Base-by-base conservation (phyloP, 1,140 invertebrate genomes). In the Parasteatoda tepidariorum region DNA sequence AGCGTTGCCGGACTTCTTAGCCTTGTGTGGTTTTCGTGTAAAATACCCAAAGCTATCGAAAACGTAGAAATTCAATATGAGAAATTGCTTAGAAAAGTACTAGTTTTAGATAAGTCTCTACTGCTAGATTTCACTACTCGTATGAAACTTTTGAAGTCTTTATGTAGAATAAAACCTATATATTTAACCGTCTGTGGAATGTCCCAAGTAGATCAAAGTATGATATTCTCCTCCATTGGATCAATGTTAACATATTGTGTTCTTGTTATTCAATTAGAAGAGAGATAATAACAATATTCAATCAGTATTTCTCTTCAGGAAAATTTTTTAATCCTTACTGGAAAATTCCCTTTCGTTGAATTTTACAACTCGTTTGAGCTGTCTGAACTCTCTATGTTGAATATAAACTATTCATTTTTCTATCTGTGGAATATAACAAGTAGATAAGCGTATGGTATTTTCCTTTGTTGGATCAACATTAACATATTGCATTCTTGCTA, bases 231-330 rank as follows among this genome's bases (percentile, higher is more conserved):
- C 13, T 28, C 26, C 2, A n/a, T 71, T 55, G 68, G 68, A 33
- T 7, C 41, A 1, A 13, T 38, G 1, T 11, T 71, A 9, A 55
- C 48, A 7, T 71, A 48, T 7, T 71, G 68, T 11, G 33, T 71
- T 31, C 55, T 71, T n/a, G 31, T 71, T 28, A 71, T 71, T 41
- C 68, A 71, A 9, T 31, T 71, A 11, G 55, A 57, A 2, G 26
- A 26, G 13, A 24, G 30, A n/a, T 22, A 68, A 31, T 31, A 33
- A 9, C 30, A 33, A 33, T 4, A 2, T 7, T 66, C 5, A n/a
- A n/a, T 31, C 31, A 31, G 15, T 6, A 33, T 5, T 6, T 18
- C 0, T 66, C 31, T n/a, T 18, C 6, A n/a, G 4, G 34, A 2
- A 22, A 33, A 6, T 7, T 34, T 7, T 66, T 66, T 6, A 31